These are phyloP conservation scores for Ctenopoma kingsleyae DNA, from an alignment of 2,797 vertebrate genomes.

Conservation along the genomic window DNA sequence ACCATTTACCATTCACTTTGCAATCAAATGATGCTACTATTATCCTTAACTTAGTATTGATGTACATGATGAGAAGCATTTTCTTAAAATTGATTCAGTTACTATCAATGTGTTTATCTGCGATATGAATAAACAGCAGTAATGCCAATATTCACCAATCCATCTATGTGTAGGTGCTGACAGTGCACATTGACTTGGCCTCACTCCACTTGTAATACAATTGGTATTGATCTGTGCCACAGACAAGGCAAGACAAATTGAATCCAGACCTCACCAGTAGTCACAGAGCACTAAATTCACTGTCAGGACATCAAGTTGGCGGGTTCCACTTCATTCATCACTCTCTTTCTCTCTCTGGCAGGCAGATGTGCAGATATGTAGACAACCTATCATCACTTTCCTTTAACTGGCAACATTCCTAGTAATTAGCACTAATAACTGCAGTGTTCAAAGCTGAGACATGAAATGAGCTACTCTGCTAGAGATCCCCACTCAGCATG, in stretches of 20 bases:
- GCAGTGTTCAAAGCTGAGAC: slow-evolving; percentile 45
- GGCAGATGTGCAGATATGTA: slow-evolving; percentile 33
- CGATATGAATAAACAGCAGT: slow-evolving; percentile 59
- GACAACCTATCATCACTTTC: slow-evolving; percentile 60
- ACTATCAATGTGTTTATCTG: slow-evolving; percentile 42
- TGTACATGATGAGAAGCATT: slow-evolving; percentile 22
- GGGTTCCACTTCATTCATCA: slow-evolving; percentile 52
- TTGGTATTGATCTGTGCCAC: slow-evolving; percentile 76
- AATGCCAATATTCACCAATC: slow-evolving; percentile 57
- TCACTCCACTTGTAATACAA: slow-evolving; percentile 73
- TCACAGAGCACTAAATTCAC: slow-evolving; percentile 44
- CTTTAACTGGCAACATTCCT: slow-evolving; percentile 47
- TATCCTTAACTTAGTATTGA: slow-evolving; percentile 55
- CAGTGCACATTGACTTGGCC: slow-evolving; percentile 63
- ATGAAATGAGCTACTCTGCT: slow-evolving; percentile 42
- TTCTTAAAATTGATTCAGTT: slow-evolving; percentile 55
- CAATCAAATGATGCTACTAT: slow-evolving; percentile 29
- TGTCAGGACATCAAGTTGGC: slow-evolving; percentile 25
- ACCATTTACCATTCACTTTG: slow-evolving; percentile 1
- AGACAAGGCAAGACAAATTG: slow-evolving; percentile 72
- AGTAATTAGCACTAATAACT: slow-evolving; percentile 57
- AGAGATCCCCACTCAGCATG: slow-evolving; percentile 34
- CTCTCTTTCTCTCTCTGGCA: slow-evolving; percentile 37
- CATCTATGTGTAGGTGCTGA: slow-evolving; percentile 73
- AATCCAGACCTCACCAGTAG: slow-evolving; percentile 55